phyloP scores from a whole-genome alignment of 2,797 vertebrate species.

The Clarias laeviceps region DNA sequence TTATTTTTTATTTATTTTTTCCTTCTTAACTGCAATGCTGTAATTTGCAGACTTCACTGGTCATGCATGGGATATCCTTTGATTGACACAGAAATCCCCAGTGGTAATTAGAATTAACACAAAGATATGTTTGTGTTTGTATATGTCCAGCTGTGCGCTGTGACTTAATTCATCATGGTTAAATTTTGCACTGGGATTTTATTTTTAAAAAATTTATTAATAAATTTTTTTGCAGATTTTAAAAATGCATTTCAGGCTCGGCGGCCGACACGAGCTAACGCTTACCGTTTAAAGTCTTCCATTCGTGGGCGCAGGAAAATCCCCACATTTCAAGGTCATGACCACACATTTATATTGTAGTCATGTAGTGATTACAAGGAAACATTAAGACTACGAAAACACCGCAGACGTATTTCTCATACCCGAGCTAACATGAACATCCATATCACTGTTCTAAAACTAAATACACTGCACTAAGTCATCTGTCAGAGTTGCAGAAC shows the following conservation, averaged over 20 bases:
- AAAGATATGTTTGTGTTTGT: constrained; percentile 12
- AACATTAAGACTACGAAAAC: constrained; percentile 28
- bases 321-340: constrained; percentile 58
- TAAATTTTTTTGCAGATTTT: neutral
- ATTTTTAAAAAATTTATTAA: too few species aligned
- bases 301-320: constrained; percentile 62
- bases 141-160: neutral
- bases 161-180: neutral
- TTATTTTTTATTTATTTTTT: neutral
- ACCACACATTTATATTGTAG: constrained; percentile 42
- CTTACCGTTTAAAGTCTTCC: constrained; percentile 20
- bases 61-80: neutral
- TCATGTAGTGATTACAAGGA: constrained; percentile 38
- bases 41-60: neutral
- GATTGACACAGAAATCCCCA: constrained; percentile 62
- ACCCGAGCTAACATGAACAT: constrained; percentile 25
- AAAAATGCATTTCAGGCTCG: neutral
- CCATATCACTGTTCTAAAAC: constrained; percentile 13
- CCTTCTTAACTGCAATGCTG: neutral
- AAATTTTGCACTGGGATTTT: neutral
- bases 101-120: constrained; percentile 2
- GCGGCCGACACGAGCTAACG: neutral
- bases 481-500: constrained; percentile 28
- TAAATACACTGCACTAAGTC: constrained; percentile 22
- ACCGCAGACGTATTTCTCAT: constrained; percentile 21